Evolutionary conservation across 2,888 invertebrate species (phyloP).

Genomic region (Drosophila meridiana): DNA sequence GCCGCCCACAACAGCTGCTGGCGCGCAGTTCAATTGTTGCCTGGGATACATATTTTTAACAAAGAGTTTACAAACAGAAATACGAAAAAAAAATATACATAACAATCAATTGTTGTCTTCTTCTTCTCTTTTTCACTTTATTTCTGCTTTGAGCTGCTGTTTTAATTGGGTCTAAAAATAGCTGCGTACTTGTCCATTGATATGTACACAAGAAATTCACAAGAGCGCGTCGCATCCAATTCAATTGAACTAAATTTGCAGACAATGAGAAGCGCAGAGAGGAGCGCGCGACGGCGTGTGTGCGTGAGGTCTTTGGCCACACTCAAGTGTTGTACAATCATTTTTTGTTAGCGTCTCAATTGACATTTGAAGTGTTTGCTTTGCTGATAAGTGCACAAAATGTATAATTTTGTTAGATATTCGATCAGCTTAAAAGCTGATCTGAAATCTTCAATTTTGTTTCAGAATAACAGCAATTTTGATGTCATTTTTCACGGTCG

Average conservation of each 20-base stretch:
- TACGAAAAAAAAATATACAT: constrained; percentile 3
- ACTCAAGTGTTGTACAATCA: constrained; percentile 29
- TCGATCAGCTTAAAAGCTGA: background rate
- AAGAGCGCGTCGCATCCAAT: constrained; percentile 44
- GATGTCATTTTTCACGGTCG: constrained; percentile 37
- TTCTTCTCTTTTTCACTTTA: background rate
- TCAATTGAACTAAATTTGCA: constrained; percentile 78
- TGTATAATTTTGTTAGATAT: constrained; percentile 11
- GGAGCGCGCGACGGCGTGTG: background rate
- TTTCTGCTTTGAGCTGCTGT: constrained; percentile 16
- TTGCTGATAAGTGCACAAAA: constrained; percentile 15
- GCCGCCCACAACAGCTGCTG: constrained; percentile 41
- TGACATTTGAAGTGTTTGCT: constrained; percentile 6
- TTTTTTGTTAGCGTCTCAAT: constrained; percentile 30
- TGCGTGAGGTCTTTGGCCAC: constrained; percentile 45
- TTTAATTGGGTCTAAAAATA: constrained; percentile 80
- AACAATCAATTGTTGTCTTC: constrained; percentile 64
- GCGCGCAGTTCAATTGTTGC: constrained; percentile 45
- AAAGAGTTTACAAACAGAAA: constrained; percentile 27
- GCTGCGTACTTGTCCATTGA: constrained; percentile 56
- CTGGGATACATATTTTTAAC: constrained; percentile 10
- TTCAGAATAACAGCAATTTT: constrained; percentile 11
- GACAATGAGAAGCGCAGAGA: constrained; percentile 25
- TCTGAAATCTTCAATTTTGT: background rate
- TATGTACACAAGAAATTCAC: constrained; percentile 23